A percentile compares a stretch with the other conserved stretches of the same genome.
Conservation (phyloP, 2,888 invertebrate genomes). For the Rhopalosiphum nymphaeae region DNA sequence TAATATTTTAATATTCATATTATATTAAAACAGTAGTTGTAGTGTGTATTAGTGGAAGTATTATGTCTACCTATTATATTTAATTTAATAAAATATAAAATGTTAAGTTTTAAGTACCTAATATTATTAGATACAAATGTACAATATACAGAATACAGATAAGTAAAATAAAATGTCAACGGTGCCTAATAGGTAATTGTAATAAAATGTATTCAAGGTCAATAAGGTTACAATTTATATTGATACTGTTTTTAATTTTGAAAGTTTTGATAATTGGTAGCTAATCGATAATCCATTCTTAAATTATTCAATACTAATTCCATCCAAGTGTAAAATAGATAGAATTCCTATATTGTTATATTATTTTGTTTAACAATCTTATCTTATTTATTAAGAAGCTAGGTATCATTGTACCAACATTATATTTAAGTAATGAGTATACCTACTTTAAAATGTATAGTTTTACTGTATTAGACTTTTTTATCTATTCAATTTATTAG, state of each 20-base stretch:
- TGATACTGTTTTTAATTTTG: constrained; percentile 38
- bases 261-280: constrained; percentile 43
- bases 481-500: constrained; percentile 5
- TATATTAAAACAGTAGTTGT: not conserved
- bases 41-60: not conserved
- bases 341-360: not conserved
- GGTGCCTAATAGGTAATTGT: constrained; percentile 1
- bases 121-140: not conserved
- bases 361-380: constrained; percentile 41
- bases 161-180: constrained; percentile 42
- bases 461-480: not conserved
- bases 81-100: not conserved
- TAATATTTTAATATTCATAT: not conserved
- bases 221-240: constrained; percentile 52
- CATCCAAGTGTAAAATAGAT: constrained; percentile 38
- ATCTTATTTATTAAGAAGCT: constrained; percentile 32
- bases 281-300: constrained; percentile 41
- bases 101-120: constrained; percentile 15
- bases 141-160: not conserved
- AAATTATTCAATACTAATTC: constrained; percentile 34
- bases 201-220: constrained; percentile 47
- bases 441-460: constrained; percentile 4
- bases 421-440: not conserved
- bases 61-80: not conserved
- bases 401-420: constrained; percentile 22